Evolutionary conservation across 1,140 invertebrate genomes (phyloP).

Genomic region (Sinonovacula constricta): DNA sequence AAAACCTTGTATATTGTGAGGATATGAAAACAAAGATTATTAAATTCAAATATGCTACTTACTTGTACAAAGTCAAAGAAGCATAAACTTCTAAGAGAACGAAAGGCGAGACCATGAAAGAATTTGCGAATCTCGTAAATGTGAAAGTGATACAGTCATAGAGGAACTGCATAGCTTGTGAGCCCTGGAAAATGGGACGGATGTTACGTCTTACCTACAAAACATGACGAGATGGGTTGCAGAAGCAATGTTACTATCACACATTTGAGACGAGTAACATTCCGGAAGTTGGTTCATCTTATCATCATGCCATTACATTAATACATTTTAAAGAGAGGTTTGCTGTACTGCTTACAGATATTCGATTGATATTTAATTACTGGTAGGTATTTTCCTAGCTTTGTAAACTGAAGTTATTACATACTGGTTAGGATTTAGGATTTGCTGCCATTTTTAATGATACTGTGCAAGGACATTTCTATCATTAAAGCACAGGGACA

Average conservation of each 20-base stretch:
- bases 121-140: constrained; percentile 47
- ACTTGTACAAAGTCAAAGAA: constrained; percentile 22
- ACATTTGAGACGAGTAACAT: not conserved
- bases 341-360: too few species aligned
- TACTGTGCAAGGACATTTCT: too few species aligned
- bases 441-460: too few species aligned
- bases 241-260: not conserved
- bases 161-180: constrained; percentile 2
- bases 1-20: too few species aligned
- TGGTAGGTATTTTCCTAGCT: too few species aligned
- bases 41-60: not conserved
- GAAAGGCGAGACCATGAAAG: constrained; percentile 39
- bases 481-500: too few species aligned
- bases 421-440: too few species aligned
- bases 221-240: not conserved
- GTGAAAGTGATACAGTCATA: constrained; percentile 48
- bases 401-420: too few species aligned
- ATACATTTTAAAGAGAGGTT: too few species aligned
- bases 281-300: not conserved
- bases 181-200: constrained; percentile 26
- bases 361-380: too few species aligned
- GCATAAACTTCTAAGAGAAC: constrained; percentile 18
- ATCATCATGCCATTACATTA: too few species aligned
- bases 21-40: not conserved
- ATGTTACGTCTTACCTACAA: constrained; percentile 45